These are phyloP conservation scores for Gnathonemus echidnorhynchus DNA, from an alignment of 2,113 vertebrate species.

Conservation along the genomic window DNA sequence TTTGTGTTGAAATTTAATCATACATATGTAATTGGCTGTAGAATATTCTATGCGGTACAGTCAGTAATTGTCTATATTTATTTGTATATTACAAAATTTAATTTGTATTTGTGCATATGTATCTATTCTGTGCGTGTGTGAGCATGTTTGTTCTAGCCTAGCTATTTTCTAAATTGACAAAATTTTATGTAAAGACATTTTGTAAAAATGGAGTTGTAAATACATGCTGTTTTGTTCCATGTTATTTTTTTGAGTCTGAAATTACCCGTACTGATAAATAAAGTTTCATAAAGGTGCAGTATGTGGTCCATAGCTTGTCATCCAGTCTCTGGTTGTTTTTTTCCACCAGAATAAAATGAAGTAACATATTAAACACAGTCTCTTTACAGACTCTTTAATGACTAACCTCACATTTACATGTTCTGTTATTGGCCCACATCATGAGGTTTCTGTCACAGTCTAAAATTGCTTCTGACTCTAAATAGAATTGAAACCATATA, in stretches of 20 bases:
- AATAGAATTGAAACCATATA: background rate
- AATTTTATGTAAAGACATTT: constrained; percentile 61
- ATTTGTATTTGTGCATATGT: constrained; percentile 87
- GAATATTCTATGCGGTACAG: constrained; percentile 67
- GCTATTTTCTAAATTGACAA: constrained; percentile 45
- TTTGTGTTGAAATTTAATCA: constrained; percentile 51
- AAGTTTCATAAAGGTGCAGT: constrained; percentile 47
- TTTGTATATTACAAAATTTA: constrained; percentile 41
- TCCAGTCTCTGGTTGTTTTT: background rate
- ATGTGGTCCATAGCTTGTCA: background rate
- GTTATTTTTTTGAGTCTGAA: constrained; percentile 57
- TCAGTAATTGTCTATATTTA: constrained; percentile 70
- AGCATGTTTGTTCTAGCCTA: constrained; percentile 9
- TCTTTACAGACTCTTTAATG: background rate
- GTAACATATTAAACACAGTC: background rate
- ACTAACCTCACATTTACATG: background rate
- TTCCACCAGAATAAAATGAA: background rate
- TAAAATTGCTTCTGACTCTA: background rate
- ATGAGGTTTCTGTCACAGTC: background rate
- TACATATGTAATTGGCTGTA: constrained; percentile 67
- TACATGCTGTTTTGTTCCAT: constrained; percentile 52
- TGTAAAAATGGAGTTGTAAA: constrained; percentile 75
- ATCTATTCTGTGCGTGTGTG: constrained; percentile 41
- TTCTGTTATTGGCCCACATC: background rate
- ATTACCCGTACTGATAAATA: constrained; percentile 71